A percentile compares a stretch with the other conserved stretches of the same genome.
These are phyloP conservation scores for Sphenodon punctatus DNA, from an alignment of 2,797 vertebrate species.

Conservation along the genomic window DNA sequence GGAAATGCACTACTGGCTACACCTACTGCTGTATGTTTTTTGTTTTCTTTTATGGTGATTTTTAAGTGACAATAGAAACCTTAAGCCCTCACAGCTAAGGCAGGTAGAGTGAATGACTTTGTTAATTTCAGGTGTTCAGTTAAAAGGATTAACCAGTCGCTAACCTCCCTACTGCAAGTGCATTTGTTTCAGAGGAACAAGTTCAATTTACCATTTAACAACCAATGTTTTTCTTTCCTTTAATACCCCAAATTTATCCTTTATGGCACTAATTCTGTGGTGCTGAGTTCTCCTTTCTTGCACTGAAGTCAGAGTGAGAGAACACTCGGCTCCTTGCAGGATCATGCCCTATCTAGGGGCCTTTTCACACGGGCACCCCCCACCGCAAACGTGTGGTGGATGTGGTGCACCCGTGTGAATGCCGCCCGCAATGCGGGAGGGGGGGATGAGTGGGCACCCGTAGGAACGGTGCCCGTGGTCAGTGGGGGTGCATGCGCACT, in stretches of 20 bases:
- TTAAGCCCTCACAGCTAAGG: not conserved
- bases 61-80: not conserved
- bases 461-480: too few relatives aligned
- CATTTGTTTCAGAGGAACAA: not conserved
- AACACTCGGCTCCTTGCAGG: not conserved
- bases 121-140: not conserved
- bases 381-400: too few relatives aligned
- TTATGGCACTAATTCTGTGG: not conserved
- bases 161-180: rapidly evolving
- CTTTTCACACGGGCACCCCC: too few relatives aligned
- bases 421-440: too few relatives aligned
- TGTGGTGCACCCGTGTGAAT: too few relatives aligned
- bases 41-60: not conserved
- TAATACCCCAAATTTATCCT: rapidly evolving
- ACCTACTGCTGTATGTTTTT: not conserved
- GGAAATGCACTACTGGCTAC: not conserved
- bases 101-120: not conserved
- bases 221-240: not conserved
- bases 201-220: not conserved
- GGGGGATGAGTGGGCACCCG: too few relatives aligned
- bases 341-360: not conserved
- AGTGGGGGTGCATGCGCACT: too few relatives aligned
- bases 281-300: rapidly evolving
- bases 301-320: not conserved
- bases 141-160: not conserved